Evolutionary conservation across 2,113 vertebrate species (phyloP).

Genomic region (Elaphurus davidianus): DNA sequence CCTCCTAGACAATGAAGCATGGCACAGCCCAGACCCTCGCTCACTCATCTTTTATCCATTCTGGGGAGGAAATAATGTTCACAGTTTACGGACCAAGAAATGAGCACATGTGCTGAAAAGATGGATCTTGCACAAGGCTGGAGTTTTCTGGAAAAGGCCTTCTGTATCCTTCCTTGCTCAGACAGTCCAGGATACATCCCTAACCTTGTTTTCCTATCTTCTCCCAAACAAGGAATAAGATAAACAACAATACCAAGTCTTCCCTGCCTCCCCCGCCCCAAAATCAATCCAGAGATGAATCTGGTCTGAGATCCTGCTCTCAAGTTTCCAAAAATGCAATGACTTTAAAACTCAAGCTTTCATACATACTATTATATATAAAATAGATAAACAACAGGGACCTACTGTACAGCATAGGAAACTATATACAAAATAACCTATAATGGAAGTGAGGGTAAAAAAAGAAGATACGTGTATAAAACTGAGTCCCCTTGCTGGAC

Average conservation of each 20-base stretch:
- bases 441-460: not conserved
- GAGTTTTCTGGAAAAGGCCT: not conserved
- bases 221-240: not conserved
- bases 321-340: not conserved
- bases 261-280: rapidly evolving
- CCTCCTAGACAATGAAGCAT: not conserved
- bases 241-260: not conserved
- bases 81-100: not conserved
- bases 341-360: not conserved
- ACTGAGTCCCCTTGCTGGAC: not conserved
- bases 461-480: not conserved
- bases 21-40: not conserved
- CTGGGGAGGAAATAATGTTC: not conserved
- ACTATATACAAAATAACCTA: not conserved
- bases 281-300: not conserved
- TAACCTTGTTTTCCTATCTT: not conserved
- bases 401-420: not conserved
- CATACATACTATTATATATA: not conserved
- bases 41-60: not conserved
- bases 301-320: no score
- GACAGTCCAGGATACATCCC: no score
- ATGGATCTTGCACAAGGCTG: not conserved
- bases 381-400: not conserved
- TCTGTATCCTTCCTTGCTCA: not conserved
- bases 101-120: not conserved